Conservation (phyloP, 2,888 invertebrate genomes). For the Ornithoptera alexandrae region DNA sequence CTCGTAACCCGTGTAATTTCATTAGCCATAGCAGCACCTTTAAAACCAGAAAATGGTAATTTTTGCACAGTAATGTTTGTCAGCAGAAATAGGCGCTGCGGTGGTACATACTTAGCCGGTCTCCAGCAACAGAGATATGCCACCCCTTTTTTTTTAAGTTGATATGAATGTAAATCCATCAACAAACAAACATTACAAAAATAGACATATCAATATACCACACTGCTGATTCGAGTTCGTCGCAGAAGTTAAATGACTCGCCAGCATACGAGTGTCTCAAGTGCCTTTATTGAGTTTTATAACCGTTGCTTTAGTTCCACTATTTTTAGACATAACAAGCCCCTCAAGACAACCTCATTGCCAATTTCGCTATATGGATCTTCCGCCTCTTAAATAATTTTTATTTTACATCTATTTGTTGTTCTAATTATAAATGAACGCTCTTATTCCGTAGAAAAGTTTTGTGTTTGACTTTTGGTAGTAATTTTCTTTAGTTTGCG, state of each 20-base stretch:
- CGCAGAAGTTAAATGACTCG: constrained; percentile 16
- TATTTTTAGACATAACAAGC: constrained; percentile 25
- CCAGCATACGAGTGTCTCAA: constrained; percentile 24
- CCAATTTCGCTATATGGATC: constrained; percentile 14
- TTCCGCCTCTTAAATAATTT: constrained; percentile 4
- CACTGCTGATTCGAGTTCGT: constrained; percentile 3
- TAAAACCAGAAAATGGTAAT: too few species aligned
- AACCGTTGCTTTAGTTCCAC: constrained; percentile 18
- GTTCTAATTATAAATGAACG: neutral
- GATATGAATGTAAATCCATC: neutral
- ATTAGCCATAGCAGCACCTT: too few species aligned
- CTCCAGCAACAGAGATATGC: too few species aligned
- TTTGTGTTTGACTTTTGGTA: too few species aligned
- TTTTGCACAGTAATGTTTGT: too few species aligned
- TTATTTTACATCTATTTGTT: constrained; percentile 5
- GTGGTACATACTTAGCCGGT: neutral
- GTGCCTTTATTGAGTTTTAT: constrained; percentile 28
- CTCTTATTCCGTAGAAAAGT: neutral
- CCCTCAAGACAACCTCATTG: constrained; percentile 18
- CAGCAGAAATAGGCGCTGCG: neutral
- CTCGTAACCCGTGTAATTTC: too few species aligned
- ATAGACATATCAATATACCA: constrained; percentile 4
- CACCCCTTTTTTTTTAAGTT: neutral
- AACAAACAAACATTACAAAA: constrained; percentile 1
- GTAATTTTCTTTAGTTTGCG: too few species aligned